Evolutionary conservation across 2,113 vertebrate genomes (phyloP).

Genomic region (Ia io): DNA sequence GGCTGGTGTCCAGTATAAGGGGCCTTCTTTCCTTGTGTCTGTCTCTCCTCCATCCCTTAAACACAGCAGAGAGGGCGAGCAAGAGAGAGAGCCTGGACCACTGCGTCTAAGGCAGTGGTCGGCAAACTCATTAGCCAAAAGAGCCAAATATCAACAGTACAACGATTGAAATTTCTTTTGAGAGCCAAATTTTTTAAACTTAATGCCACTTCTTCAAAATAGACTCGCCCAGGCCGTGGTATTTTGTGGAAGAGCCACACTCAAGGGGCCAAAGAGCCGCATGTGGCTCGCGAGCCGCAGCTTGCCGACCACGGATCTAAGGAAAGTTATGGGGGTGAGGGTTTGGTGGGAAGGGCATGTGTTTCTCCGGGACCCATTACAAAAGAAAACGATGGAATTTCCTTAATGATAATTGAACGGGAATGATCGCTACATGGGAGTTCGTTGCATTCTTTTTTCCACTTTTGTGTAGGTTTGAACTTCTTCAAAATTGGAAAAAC

Average conservation of each 20-base stretch:
- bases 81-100: not conserved
- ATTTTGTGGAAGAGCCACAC: too few species aligned
- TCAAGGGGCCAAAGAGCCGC: too few species aligned
- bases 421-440: not conserved
- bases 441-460: not conserved
- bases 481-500: not conserved
- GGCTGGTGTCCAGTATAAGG: not conserved
- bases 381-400: conserved; percentile 1
- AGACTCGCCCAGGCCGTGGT: too few species aligned
- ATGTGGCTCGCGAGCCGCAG: too few species aligned
- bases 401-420: not conserved
- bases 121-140: too few species aligned
- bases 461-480: not conserved
- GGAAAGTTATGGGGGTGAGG: not conserved
- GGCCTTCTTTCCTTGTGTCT: not conserved
- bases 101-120: not conserved
- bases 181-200: too few species aligned
- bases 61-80: not conserved
- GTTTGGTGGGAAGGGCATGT: not conserved
- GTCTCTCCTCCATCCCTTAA: not conserved
- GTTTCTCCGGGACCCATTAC: not conserved
- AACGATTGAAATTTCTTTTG: too few species aligned
- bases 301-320: not conserved
- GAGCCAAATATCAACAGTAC: too few species aligned
- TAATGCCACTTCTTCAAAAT: too few species aligned